Evolutionary conservation across 1,140 invertebrate genomes (phyloP).

Genomic region (Panagrolaimus sp.): DNA sequence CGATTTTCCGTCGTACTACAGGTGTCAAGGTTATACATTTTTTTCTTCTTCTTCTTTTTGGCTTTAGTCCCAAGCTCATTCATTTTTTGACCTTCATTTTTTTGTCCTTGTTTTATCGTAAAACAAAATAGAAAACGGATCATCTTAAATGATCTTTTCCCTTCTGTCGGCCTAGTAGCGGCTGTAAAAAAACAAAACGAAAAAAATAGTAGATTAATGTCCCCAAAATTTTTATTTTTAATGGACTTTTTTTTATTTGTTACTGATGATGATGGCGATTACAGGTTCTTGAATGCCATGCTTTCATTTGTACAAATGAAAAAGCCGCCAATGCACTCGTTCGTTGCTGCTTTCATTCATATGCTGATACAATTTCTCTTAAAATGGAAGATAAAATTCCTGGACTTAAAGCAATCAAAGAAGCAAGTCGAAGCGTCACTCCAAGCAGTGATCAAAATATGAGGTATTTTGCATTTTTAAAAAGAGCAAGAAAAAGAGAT

Average conservation of each 20-base stretch:
- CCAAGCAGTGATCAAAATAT: slow-evolving; percentile 43
- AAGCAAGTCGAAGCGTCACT: slow-evolving; percentile 34
- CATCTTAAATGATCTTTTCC: no score
- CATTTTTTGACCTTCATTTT: no score
- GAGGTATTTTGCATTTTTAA: slow-evolving; percentile 26
- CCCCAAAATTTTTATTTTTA: no score
- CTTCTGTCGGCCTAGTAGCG: no score
- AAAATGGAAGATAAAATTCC: slow-evolving; percentile 55
- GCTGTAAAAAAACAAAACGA: no score
- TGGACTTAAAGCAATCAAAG: slow-evolving; percentile 48
- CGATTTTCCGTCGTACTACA: slow-evolving; percentile 83
- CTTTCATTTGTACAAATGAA: slow-evolving; percentile 79
- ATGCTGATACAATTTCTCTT: slow-evolving; percentile 55
- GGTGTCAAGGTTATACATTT: slow-evolving; percentile 75
- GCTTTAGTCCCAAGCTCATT: no score
- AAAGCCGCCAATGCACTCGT: slow-evolving; percentile 57
- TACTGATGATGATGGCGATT: background rate
- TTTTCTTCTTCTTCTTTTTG: background rate
- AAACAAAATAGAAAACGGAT: no score
- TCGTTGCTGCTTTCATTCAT: slow-evolving; percentile 57
- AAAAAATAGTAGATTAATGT: no score
- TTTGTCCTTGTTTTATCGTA: no score
- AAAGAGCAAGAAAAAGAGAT: background rate
- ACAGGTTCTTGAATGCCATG: slow-evolving; percentile 86
- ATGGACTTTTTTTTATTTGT: no score